phyloP scores from a whole-genome alignment of 2,113 vertebrate species.

The Falcunculus frontatus region DNA sequence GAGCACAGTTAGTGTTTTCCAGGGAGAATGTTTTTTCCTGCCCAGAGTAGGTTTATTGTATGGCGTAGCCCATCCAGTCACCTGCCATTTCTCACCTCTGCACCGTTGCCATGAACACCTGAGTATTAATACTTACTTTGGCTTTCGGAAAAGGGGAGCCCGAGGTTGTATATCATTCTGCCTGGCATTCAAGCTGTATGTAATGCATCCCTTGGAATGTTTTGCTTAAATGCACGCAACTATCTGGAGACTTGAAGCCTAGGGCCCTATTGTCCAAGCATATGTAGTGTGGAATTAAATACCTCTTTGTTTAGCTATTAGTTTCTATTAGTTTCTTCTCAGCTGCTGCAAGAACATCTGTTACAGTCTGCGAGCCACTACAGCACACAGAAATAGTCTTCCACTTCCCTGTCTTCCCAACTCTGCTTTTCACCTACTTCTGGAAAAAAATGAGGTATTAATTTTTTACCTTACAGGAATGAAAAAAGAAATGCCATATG shows the following conservation, averaged over 20 bases:
- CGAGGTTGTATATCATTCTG: neutral
- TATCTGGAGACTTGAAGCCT: conserved; percentile 1
- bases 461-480: neutral
- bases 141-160: neutral
- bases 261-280: conserved; percentile 8
- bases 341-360: conserved; percentile 44
- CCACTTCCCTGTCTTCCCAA: neutral
- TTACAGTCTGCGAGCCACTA: neutral
- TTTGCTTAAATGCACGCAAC: neutral
- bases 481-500: neutral
- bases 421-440: neutral
- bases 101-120: neutral
- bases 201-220: conserved; percentile 34
- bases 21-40: neutral
- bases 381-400: neutral
- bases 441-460: neutral
- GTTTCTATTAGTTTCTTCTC: conserved; percentile 34
- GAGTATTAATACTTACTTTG: neutral
- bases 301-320: conserved; percentile 32
- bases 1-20: neutral
- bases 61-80: neutral
- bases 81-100: neutral
- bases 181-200: neutral
- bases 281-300: conserved; percentile 3
- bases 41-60: neutral